phyloP scores from a whole-genome alignment of 1,140 invertebrate species.

The Diorhabda sublineata region DNA sequence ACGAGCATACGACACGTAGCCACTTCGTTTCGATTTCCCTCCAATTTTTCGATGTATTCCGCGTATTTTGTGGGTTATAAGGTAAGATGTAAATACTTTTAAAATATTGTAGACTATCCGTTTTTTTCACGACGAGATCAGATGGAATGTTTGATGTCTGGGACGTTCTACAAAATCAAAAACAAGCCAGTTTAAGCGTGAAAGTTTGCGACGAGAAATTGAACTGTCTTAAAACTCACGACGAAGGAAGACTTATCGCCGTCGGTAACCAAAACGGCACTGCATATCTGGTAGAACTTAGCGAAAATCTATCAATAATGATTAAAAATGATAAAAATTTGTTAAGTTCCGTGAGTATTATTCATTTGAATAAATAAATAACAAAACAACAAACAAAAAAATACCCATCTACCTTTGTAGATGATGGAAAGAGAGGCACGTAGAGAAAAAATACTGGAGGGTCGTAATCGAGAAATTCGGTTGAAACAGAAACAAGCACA shows the following conservation, averaged over 20 bases:
- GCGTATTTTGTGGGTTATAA: too few species aligned
- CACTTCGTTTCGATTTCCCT: too few species aligned
- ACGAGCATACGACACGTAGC: too few species aligned
- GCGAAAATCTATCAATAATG: slow-evolving; percentile 72
- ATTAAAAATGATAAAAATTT: slow-evolving; percentile 85
- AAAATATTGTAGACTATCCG: slow-evolving; percentile 62
- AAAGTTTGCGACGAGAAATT: slow-evolving; percentile 70
- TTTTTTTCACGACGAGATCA: slow-evolving; percentile 81
- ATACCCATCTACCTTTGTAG: slow-evolving; percentile 42
- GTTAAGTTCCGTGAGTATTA: slow-evolving; percentile 71
- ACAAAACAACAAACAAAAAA: background rate
- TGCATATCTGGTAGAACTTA: slow-evolving; percentile 81
- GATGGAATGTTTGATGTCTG: slow-evolving; percentile 88
- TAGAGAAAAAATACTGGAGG: slow-evolving; percentile 88
- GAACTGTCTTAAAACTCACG: slow-evolving; percentile 50
- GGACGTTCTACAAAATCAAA: slow-evolving; percentile 84
- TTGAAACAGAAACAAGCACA: slow-evolving; percentile 53
- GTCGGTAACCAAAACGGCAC: slow-evolving; percentile 81
- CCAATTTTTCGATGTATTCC: too few species aligned
- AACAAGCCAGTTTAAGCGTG: slow-evolving; percentile 76
- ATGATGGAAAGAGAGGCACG: slow-evolving; percentile 88
- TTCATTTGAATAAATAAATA: background rate
- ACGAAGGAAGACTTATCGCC: slow-evolving; percentile 70
- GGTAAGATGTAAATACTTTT: too few species aligned
- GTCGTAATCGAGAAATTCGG: slow-evolving; percentile 73